A percentile compares a stretch with the other conserved stretches of the same genome.
Evolutionary conservation across 1,140 invertebrate genomes (phyloP).

Genomic region (Bombyx mandarina): DNA sequence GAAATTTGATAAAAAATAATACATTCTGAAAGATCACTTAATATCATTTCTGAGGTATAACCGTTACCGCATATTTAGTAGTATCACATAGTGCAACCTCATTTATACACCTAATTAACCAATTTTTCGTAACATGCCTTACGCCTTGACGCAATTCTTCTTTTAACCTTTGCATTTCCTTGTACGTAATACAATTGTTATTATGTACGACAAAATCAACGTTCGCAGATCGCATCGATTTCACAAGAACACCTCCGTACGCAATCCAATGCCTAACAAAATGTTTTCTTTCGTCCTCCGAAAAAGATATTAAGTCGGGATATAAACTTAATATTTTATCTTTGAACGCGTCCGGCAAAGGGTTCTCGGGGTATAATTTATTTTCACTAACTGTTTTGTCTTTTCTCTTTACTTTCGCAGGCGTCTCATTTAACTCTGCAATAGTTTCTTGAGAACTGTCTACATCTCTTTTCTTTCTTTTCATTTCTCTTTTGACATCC

Average conservation of each 20-base stretch:
- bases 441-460: neutral
- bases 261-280: conserved; percentile 70
- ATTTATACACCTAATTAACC: conserved; percentile 68
- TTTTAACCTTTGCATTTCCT: conserved; percentile 44
- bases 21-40: too few relatives aligned
- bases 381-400: conserved; percentile 10
- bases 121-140: conserved; percentile 67
- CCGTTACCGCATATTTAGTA: conserved; percentile 52
- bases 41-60: conserved; percentile 20
- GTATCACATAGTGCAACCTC: conserved; percentile 55
- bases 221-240: conserved; percentile 41
- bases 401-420: conserved; percentile 8
- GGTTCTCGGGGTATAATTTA: conserved; percentile 33
- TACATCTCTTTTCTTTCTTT: neutral
- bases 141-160: conserved; percentile 44
- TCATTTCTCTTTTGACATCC: neutral
- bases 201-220: conserved; percentile 69
- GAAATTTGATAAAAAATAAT: too few relatives aligned
- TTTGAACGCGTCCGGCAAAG: conserved; percentile 53
- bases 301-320: conserved; percentile 54
- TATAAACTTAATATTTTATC: conserved; percentile 53
- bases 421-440: conserved; percentile 2
- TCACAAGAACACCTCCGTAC: conserved; percentile 63
- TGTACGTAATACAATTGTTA: conserved; percentile 41
- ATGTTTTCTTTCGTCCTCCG: conserved; percentile 38